Evolutionary conservation across 2,888 invertebrate species (phyloP), one percentile per base, ranked within the genome.

Genomic region (Caenorhabditis doughertyi): DNA sequence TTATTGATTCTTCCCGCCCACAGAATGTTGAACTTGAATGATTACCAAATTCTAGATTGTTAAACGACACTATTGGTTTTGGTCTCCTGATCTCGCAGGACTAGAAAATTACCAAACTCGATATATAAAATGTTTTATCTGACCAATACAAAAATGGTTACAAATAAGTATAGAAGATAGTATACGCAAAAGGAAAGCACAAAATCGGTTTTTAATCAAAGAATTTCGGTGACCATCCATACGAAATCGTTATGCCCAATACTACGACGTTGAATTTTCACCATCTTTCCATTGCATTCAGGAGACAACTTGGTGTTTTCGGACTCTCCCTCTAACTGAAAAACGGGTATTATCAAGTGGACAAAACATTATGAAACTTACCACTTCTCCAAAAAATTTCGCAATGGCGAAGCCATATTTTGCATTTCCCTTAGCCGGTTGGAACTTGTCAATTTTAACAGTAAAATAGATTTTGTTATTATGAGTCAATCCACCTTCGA

Each of bases 291-390:
- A n/a, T 64, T 51, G 8, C 42, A 62, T 1, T 49, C 29, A 0
- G 39, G 2, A 1, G 44, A 29, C 5, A 73, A 39, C 8, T 64
- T 73, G 4, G 64, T 64, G 0, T 2, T 13, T 5, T 72, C 60
- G 3, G 49, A 13, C 11, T 73, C 64, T 32, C 64, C 64, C 32
- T 64, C 73, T 32, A 64, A n/a, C 73, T 73, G 62, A 72, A 72
- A 62, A 42, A 8, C 16, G 35, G 35, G 29, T 44, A 62, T 73
- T 42, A 73, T 64, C 39, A 73, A 49, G 25, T 73, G 39, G 21
- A 62, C 73, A 11, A 73, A 42, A 23, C 32, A 64, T 42, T 64
- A 8, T 25, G 35, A 51, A 42, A 55, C 73, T 73, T 42, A 73
- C 73, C 39, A 73, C 60, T 39, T 73, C 51, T 29, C 73, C 73